phyloP scores from a whole-genome alignment of 2,797 vertebrate species.

The Propithecus perrieri region DNA sequence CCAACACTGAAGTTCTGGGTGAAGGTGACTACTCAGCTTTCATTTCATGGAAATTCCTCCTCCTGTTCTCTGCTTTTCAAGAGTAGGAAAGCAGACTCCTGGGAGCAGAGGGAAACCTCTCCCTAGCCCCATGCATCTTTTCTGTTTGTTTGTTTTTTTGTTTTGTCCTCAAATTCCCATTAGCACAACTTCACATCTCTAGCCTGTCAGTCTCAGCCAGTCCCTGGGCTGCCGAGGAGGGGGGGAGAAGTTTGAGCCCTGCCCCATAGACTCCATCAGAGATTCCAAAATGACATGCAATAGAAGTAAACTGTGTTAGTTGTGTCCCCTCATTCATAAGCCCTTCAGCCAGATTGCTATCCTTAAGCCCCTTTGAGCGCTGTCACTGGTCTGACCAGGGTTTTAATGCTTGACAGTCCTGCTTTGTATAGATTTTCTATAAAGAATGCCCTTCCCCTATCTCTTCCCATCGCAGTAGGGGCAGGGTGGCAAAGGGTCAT shows the following conservation, averaged over 20 bases:
- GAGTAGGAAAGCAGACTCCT: background rate
- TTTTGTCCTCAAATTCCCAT: background rate
- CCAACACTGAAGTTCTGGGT: background rate
- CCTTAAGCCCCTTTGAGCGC: background rate
- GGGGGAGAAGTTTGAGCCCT: background rate
- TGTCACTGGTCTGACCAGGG: background rate
- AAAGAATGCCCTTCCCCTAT: background rate
- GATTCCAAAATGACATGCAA: background rate
- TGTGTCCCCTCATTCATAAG: background rate
- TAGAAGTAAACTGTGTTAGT: background rate
- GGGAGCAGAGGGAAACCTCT: background rate
- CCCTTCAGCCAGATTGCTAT: background rate
- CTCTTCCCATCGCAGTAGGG: background rate
- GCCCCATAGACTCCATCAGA: background rate
- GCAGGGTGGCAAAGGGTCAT: background rate
- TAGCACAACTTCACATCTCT: background rate
- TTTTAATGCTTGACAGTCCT: background rate
- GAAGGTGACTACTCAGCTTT: background rate
- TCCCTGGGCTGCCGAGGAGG: background rate
- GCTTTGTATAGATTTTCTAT: background rate
- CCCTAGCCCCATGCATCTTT: background rate
- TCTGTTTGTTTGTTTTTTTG: too few relatives aligned
- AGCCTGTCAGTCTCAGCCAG: background rate
- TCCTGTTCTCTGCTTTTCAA: background rate
- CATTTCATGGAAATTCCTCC: background rate